These are phyloP conservation scores for Callosobruchus maculatus DNA, from an alignment of 2,888 invertebrate species.

Conservation along the genomic window DNA sequence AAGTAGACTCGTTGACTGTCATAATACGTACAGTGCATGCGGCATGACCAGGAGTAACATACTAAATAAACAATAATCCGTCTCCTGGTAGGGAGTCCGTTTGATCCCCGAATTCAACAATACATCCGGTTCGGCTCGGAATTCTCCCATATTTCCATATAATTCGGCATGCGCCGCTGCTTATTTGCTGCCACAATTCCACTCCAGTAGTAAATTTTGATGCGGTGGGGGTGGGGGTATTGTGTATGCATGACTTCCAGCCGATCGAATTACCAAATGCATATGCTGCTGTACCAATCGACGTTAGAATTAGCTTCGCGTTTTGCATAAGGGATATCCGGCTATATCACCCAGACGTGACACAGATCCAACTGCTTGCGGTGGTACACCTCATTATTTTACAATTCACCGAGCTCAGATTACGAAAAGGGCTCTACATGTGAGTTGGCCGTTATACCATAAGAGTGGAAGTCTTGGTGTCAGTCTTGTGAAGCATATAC, in stretches of 20 bases:
- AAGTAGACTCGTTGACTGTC: too few species aligned
- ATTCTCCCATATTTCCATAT: too few species aligned
- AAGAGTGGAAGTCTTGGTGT: background rate
- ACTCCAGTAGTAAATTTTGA: too few species aligned
- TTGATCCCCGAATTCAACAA: too few species aligned
- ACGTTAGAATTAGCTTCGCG: background rate
- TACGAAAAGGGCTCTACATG: background rate
- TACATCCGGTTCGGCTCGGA: too few species aligned
- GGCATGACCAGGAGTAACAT: too few species aligned
- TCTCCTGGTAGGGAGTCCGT: too few species aligned
- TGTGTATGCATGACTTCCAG: slow-evolving; percentile 35
- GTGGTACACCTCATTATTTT: background rate
- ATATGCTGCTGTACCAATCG: background rate
- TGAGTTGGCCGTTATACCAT: background rate
- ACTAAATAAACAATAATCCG: too few species aligned
- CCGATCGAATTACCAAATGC: slow-evolving; percentile 25
- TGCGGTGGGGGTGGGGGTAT: slow-evolving; percentile 34
- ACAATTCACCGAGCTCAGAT: background rate
- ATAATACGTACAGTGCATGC: too few species aligned
- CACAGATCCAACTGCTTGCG: background rate
- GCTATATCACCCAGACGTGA: background rate
- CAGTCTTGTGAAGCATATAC: background rate
- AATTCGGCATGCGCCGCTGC: too few species aligned
- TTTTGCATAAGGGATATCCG: background rate
- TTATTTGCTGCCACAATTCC: too few species aligned